Percentiles rank a stretch among this genome's conserved stretches.
Conservation (phyloP, 2,797 vertebrate species). For the Stomatorhinus walkeri region DNA sequence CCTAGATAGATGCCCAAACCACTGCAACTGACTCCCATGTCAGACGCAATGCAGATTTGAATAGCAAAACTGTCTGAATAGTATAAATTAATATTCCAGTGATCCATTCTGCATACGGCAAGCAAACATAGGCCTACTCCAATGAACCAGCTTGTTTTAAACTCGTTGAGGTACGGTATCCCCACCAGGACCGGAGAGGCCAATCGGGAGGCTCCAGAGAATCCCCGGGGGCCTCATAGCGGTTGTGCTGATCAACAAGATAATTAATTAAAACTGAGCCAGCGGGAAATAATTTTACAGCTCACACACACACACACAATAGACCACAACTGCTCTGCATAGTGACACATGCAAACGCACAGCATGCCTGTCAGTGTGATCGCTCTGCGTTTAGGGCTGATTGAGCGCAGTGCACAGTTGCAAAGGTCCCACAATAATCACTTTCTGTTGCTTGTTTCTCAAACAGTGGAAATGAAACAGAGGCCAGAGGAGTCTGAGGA, state of each 20-base stretch:
- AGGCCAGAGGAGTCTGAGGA: neutral
- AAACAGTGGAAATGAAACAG: neutral
- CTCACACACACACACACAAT: neutral
- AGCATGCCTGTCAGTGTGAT: neutral
- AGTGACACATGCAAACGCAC: neutral
- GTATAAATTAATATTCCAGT: neutral
- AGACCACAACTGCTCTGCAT: neutral
- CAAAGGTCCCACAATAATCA: neutral
- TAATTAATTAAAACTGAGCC: neutral
- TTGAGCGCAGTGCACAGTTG: neutral
- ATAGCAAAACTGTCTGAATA: neutral
- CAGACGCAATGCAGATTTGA: neutral
- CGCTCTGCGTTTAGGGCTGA: neutral
- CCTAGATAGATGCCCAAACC: neutral
- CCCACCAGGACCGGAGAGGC: neutral
- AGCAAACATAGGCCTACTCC: neutral
- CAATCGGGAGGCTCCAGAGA: neutral
- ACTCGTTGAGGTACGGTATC: neutral
- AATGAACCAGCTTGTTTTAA: neutral
- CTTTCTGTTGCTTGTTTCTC: neutral
- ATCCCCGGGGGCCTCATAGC: neutral
- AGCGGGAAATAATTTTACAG: neutral
- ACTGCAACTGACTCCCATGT: neutral
- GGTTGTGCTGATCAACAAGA: neutral
- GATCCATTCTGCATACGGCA: neutral